A percentile compares a stretch with the other conserved stretches of the same genome.
Conservation (phyloP, 2,888 invertebrate genomes). For the Cosmopolites sordidus region DNA sequence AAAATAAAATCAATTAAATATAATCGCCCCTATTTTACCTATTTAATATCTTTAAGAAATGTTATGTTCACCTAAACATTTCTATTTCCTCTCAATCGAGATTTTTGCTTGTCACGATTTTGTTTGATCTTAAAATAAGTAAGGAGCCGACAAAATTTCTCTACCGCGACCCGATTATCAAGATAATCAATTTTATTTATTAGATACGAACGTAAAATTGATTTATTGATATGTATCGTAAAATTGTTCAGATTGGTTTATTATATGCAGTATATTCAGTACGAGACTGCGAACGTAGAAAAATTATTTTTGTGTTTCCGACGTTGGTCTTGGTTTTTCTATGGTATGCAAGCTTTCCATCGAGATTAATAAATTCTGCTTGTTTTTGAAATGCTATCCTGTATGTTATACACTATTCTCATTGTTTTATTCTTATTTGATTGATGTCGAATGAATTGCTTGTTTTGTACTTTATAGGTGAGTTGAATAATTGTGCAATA, state of each 20-base stretch:
- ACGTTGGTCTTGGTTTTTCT: background rate
- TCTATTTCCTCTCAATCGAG: too few relatives aligned
- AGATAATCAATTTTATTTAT: constrained; percentile 19
- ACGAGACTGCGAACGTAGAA: background rate
- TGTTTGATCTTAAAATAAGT: constrained; percentile 21
- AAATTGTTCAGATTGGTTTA: too few relatives aligned
- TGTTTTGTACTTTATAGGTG: too few relatives aligned
- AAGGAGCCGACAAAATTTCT: constrained; percentile 21
- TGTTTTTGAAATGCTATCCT: background rate
- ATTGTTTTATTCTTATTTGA: too few relatives aligned
- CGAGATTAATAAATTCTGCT: background rate
- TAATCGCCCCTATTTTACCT: too few relatives aligned
- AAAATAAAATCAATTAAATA: too few relatives aligned
- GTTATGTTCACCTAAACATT: too few relatives aligned
- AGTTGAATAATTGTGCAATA: too few relatives aligned
- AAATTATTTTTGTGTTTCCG: background rate
- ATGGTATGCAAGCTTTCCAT: background rate
- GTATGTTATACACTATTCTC: too few relatives aligned
- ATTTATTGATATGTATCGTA: background rate
- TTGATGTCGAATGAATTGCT: too few relatives aligned
- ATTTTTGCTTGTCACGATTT: constrained; percentile 11
- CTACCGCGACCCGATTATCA: constrained; percentile 6
- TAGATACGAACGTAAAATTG: background rate
- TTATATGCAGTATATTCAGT: background rate
- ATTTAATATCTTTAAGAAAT: too few relatives aligned